These are phyloP conservation scores for Drosophila testacea DNA, from an alignment of 2,888 invertebrate genomes.

Conservation along the genomic window DNA sequence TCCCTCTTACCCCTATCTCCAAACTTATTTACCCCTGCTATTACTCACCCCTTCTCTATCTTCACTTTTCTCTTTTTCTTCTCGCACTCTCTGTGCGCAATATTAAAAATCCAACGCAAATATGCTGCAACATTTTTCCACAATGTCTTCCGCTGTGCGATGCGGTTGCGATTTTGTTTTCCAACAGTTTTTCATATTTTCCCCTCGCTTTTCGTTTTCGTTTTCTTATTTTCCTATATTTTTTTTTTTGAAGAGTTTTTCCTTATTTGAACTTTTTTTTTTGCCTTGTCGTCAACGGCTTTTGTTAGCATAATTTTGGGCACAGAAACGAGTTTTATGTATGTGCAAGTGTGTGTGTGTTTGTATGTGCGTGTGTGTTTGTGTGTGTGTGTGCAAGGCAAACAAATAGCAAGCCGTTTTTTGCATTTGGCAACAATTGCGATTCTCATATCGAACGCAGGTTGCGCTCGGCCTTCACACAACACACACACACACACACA, in stretches of 20 bases:
- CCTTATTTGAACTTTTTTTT: conserved; percentile 24
- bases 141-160: conserved; percentile 61
- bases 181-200: conserved; percentile 31
- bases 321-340: conserved; percentile 30
- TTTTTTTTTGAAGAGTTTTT: conserved; percentile 19
- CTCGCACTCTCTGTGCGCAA: conserved; percentile 61
- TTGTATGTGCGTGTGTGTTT: neutral
- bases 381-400: conserved; percentile 31
- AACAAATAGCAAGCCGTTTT: conserved; percentile 51
- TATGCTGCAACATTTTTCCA: conserved; percentile 68
- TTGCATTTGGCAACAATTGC: conserved; percentile 66
- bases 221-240: conserved; percentile 13
- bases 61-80: conserved; percentile 5
- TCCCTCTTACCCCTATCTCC: neutral
- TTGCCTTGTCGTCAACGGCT: conserved; percentile 56
- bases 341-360: conserved; percentile 9
- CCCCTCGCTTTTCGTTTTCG: neutral
- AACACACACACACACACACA: conserved; percentile 7
- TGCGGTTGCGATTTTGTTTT: conserved; percentile 46
- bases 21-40: neutral
- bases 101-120: conserved; percentile 80
- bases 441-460: conserved; percentile 68
- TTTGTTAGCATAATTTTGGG: conserved; percentile 76
- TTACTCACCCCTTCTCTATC: neutral
- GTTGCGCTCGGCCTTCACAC: conserved; percentile 33